Base-by-base conservation (phyloP, 2,888 invertebrate species). In the Archaeoteleia sp. region DNA sequence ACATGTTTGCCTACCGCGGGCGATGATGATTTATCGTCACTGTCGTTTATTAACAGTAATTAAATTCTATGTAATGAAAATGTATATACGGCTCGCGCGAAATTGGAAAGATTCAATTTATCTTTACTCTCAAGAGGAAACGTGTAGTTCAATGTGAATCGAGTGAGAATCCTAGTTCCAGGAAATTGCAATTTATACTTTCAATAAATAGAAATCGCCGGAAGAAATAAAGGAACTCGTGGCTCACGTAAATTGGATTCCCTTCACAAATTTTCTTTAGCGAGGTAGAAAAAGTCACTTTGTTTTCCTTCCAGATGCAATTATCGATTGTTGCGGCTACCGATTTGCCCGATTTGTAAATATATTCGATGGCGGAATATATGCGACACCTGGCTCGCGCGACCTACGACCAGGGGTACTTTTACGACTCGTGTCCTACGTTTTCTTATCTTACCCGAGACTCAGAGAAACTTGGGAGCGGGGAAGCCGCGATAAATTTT, bases 41-140 rank as follows among this genome's bases (percentile, higher is more conserved):
- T 27, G 42, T 27, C 42, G 25, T n/a, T 13, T 27, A 42, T 42
- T 27, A 42, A 42, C 42, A 12, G 25, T 42, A 42, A 42, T 42
- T 42, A 42, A 42, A 42, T 42, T 27, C 27, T 13, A 4, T 10
- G 8, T 13, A 5, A 15, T 27, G 25, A 8, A 27, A 39, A 39
- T 20, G 20, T 20, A 20, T 20, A 20, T 20, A 20, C 20, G 20
- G 20, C 20, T 20, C 20, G 5, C 20, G 20, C 5, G 20, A 20
- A 39, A 1, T 12, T 2, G 30, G 10, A 9, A 10, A 30, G 42
- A 27, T 42, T 42, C 27, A 27, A 42, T 42, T 42, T 27, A 42
- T 25, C 13, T 27, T 23, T n/a, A n/a, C 13, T 20, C 23, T 27
- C 42, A 1, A n/a, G 42, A 42, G 25, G 10, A 27, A 8, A 27